These are phyloP conservation scores for Peromyscus melanophrys DNA, from an alignment of 2,797 vertebrate genomes.

Conservation along the genomic window DNA sequence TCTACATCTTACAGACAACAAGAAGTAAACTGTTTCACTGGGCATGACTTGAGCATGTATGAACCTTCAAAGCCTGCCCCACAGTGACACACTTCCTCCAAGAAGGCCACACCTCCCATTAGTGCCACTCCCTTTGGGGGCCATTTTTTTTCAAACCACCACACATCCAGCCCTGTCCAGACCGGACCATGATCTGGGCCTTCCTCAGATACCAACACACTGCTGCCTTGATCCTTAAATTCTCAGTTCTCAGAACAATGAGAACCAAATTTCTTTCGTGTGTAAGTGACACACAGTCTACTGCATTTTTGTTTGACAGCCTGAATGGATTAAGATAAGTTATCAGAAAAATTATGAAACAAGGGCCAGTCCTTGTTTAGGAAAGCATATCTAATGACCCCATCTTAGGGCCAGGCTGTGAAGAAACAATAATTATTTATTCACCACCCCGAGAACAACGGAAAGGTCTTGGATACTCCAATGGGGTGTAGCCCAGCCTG, in stretches of 20 bases:
- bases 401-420: not conserved
- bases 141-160: not conserved
- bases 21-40: not conserved
- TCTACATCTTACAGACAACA: not conserved
- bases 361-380: not conserved
- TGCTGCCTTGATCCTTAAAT: too few relatives aligned
- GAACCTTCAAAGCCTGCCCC: not conserved
- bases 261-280: not conserved
- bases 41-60: not conserved
- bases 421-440: not conserved
- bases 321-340: not conserved
- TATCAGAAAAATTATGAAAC: conserved; percentile 44
- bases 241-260: not conserved
- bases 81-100: not conserved
- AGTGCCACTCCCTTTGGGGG: not conserved
- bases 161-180: not conserved
- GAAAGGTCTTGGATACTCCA: not conserved
- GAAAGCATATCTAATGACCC: not conserved
- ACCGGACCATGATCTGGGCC: too few relatives aligned
- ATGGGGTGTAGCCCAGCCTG: not conserved
- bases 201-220: not conserved
- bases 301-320: not conserved
- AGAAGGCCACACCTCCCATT: not conserved
- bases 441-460: not conserved
- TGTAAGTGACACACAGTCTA: not conserved